Base-by-base conservation (phyloP, 2,888 invertebrate species). In the Pammene aurita region DNA sequence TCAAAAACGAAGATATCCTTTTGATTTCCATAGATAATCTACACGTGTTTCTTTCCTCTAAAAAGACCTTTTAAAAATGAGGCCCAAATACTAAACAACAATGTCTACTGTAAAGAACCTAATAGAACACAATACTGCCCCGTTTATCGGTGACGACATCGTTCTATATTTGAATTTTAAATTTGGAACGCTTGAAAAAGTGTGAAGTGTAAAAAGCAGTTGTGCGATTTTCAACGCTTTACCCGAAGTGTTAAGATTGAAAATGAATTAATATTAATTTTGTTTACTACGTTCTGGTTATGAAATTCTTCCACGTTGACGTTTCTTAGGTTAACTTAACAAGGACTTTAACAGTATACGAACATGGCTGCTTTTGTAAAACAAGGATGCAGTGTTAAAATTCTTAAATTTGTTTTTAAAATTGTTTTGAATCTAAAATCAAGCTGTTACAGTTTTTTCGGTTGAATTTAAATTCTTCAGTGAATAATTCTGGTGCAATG, bases 111-210 rank as follows among this genome's bases (percentile, higher is more conserved):
- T 72, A 65, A 70, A 50, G 70, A 70, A 72, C 64, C 61, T 64
- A 70, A 67, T 67, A 71, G 55, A 62, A 57, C 64, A 71, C 69
- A 72, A 71, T 70, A 70, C 68, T 68, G 71, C 54, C 58, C 71
- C 66, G 73, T 72, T 71, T 74, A 74, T 73, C 74, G 71, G 48
- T 70, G 70, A 71, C 70, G 69, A 72, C 68, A 75, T 75, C 75
- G 73, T 60, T 72, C 70, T 63, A 72, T 66, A 69, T 70, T 71
- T 72, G 56, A 71, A 74, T 72, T 74, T 72, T 63, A 73, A 72
- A 74, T 71, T 72, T 54, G n/a, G 55, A 63, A 69, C 50, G 65
- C 50, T 56, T 62, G 50, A 67, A 69, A 55, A 58, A 46, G 44
- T 14, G 14, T 18, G 26, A 64, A 56, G 62, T 41, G 42, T 9